Percentiles rank a stretch among this genome's conserved stretches.
Conservation (phyloP, 2,113 vertebrate species). For the Larimichthys crocea region DNA sequence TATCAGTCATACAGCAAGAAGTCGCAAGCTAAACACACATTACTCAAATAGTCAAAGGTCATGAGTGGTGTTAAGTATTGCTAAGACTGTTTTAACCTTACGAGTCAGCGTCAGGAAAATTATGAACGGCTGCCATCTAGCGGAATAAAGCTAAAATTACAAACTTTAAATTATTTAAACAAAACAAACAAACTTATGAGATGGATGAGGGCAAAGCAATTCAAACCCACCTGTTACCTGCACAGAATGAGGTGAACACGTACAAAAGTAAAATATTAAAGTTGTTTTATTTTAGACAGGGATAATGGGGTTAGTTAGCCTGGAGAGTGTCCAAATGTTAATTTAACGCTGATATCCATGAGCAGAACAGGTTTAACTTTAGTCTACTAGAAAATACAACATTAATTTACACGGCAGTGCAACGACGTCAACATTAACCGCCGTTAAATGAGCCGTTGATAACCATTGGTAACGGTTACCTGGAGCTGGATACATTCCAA, state of each 20-base stretch:
- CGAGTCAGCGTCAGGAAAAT: not conserved
- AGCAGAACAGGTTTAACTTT: not conserved
- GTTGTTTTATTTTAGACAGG: not conserved
- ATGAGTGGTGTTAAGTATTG: not conserved
- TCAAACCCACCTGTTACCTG: not conserved
- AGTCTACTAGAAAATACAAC: not conserved
- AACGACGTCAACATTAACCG: not conserved
- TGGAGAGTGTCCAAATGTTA: too few relatives aligned
- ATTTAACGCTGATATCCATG: not conserved
- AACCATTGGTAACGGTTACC: not conserved
- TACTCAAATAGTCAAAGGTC: too few relatives aligned
- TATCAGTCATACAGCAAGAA: not conserved
- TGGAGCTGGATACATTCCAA: not conserved
- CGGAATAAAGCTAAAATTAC: not conserved
- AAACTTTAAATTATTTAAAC: not conserved
- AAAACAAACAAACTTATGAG: not conserved
- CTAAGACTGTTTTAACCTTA: not conserved
- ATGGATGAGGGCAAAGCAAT: too few relatives aligned
- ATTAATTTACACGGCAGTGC: not conserved
- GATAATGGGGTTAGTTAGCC: not conserved
- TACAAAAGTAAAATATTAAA: not conserved
- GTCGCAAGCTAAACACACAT: not conserved
- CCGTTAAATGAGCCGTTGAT: not conserved
- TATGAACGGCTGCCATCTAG: conserved; percentile 60
- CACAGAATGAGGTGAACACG: not conserved